Base-by-base conservation (phyloP, 2,797 vertebrate genomes). In the Nyctibius grandis region DNA sequence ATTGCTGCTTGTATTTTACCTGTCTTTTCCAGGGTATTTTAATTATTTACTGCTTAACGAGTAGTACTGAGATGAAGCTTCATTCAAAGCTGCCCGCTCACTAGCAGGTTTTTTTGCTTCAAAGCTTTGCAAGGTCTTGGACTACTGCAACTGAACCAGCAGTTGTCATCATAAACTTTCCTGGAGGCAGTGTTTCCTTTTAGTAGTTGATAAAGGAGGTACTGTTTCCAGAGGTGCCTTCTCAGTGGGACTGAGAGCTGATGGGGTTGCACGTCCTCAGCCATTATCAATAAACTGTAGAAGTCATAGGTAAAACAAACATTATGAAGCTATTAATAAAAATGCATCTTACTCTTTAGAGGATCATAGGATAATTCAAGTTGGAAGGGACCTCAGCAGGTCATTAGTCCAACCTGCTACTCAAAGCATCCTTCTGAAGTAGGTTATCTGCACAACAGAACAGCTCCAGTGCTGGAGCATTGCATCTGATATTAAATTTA, bases 1-100 rank as follows among this genome's bases (percentile, higher is more conserved):
- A 97, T 87, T 88, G 96, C 96, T 94, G 92, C 97, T 97, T 98
- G 95, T 97, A 98, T 97, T 97, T 97, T 97, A 98, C 97, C 98
- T 98, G 97, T 97, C 97, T 97, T 96, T 98, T 97, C 81, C 88
- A 77, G 85, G 74, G 95, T 90, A 54, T 95, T 98, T 98, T 97
- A 98, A 98, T 98, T 98, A 98, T 98, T 98, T 98, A 98, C 97
- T 97, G 96, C 88, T 97, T 98, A 98, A 98, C 61, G 97, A 98
- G 96, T 91, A 90, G 93, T 65, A 61, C 80, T 69, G 95, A 97
- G 90, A 95, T 94, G 91, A 97, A 96, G 68, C 77, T 92, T 92
- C 74, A 85, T 96, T 96, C 94, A 59, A 86, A 95, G 95, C 76
- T 85, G 73, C 85, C 85, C 33, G 3, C 87, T 97, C 91, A 59